Evolutionary conservation across 2,113 vertebrate genomes (phyloP).

Genomic region (Aspidoscelis tigris): DNA sequence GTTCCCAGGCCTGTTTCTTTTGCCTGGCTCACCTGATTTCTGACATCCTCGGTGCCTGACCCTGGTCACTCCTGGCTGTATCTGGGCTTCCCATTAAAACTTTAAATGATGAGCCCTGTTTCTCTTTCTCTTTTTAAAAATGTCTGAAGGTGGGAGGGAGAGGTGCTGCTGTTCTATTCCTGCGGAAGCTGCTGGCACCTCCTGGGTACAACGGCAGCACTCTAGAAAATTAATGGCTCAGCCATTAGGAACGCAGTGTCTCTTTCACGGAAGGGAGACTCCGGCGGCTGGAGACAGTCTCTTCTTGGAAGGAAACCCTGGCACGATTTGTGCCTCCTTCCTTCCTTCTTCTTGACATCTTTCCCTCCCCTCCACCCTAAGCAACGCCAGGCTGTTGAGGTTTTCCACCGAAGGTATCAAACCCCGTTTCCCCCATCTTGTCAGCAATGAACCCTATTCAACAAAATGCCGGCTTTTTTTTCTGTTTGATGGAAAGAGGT

Average conservation of each 20-base stretch:
- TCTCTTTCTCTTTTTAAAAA: too few species aligned
- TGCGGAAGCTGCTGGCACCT: background rate
- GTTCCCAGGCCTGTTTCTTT: background rate
- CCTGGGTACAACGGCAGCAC: background rate
- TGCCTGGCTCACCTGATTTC: background rate
- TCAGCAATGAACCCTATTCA: background rate
- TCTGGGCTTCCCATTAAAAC: background rate
- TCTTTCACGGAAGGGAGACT: background rate
- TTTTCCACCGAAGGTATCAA: background rate
- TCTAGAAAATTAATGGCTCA: conserved; percentile 31
- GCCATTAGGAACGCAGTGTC: conserved; percentile 13
- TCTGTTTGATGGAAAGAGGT: too few species aligned
- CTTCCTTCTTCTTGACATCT: background rate
- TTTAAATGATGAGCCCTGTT: too few species aligned
- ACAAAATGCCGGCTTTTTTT: background rate
- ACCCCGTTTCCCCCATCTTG: background rate
- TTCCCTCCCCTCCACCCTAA: too few species aligned
- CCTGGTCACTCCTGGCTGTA: background rate
- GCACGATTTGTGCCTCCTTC: background rate
- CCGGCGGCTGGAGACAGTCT: background rate
- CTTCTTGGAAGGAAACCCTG: conserved; percentile 24
- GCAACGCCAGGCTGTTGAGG: too few species aligned
- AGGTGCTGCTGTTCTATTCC: background rate
- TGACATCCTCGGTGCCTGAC: background rate
- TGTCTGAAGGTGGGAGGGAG: background rate